A percentile compares a stretch with the other conserved stretches of the same genome.
Conservation (phyloP, 92 coral and sea anemone genomes). For the Parazoanthus swiftii region DNA sequence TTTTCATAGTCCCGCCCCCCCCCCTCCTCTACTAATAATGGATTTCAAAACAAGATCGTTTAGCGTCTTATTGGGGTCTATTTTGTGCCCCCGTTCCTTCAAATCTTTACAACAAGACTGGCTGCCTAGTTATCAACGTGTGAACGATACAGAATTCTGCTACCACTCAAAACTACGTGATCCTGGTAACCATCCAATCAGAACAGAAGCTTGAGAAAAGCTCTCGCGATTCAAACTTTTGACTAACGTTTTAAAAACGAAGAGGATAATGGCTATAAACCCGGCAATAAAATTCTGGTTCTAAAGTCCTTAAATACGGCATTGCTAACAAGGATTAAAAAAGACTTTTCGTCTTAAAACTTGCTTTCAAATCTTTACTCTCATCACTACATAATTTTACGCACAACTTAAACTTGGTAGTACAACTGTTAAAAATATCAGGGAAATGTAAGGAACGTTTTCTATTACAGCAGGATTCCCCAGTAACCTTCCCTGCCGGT, state of each 20-base stretch:
- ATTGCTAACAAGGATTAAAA: background rate
- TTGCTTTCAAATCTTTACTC: background rate
- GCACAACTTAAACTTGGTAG: background rate
- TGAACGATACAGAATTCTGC: background rate
- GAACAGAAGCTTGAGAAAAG: too few relatives aligned
- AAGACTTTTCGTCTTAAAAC: background rate
- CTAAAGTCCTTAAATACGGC: background rate
- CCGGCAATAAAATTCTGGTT: too few relatives aligned
- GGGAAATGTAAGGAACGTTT: background rate
- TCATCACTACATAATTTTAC: too few relatives aligned
- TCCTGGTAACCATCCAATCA: too few relatives aligned
- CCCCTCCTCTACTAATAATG: too few relatives aligned
- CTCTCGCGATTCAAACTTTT: too few relatives aligned
- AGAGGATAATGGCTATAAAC: too few relatives aligned
- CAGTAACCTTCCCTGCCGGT: background rate
- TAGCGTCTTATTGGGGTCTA: background rate
- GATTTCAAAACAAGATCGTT: too few relatives aligned
- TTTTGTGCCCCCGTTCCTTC: background rate
- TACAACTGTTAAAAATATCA: background rate
- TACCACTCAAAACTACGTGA: too few relatives aligned
- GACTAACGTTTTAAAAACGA: too few relatives aligned
- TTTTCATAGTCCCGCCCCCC: too few relatives aligned
- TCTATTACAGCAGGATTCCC: background rate
- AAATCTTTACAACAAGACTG: background rate
- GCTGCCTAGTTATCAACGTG: background rate